Evolutionary conservation across 23 tunicate genomes (phyloP), one percentile per base, ranked within the genome.

Genomic region (Phallusia fumigata): DNA sequence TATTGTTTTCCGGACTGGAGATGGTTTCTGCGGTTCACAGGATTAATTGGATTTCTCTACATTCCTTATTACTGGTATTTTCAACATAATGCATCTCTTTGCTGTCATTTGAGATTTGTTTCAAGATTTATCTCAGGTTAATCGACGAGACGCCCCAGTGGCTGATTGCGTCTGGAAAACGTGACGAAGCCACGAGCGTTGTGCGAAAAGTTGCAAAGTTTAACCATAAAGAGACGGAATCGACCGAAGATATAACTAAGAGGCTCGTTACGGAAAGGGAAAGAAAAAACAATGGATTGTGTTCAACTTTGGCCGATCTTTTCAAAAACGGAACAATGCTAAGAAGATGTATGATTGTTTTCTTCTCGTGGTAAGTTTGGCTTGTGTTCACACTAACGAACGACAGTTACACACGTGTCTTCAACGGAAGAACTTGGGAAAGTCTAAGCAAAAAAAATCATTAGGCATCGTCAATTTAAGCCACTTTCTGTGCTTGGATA

Each of bases 31-130:
- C 10, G 81, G 33, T 40, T 45, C 12, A 77, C 58, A 22, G 81
- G 53, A 21, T 36, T 40, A 19, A 6, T 77, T 22, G 81, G 81
- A 40, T 1, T 77, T 21, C 64, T 45, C 2, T 77, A 40, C 81
- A 45, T 77, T 77, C 81, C 81, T 1, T 77, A 36, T 28, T 35
- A 21, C 35, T 77, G 81, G 81, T 77, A 77, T 32, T 65, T 36
- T 2, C 47, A 10, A 10, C n/a, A n/a, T n/a, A n/a, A n/a, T n/a
- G n/a, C n/a, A n/a, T n/a, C n/a, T n/a, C n/a, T n/a, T 51, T 51
- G 58, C 18, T 51, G 58, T 51, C 58, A n/a, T n/a, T n/a, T n/a
- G n/a, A n/a, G 47, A 40, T 40, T 40, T 5, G 5, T 40, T 58
- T 58, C 13, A 58, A 22, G 11, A 6, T 21, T 24, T n/a, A n/a